These are phyloP conservation scores for Melipona beecheii DNA, from an alignment of 2,888 invertebrate genomes.

Conservation along the genomic window DNA sequence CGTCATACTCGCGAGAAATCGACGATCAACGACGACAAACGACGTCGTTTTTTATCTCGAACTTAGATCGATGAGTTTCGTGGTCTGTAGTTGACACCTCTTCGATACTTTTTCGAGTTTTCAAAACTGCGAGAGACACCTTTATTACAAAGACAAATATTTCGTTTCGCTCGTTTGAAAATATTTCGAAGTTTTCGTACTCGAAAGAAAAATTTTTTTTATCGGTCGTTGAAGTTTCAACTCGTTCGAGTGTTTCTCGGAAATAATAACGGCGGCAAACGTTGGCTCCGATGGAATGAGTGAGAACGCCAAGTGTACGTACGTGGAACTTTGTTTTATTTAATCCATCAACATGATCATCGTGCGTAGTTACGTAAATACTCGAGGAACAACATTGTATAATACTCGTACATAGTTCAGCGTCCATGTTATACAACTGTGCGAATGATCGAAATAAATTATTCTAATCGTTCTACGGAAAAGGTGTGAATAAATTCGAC, in stretches of 20 bases:
- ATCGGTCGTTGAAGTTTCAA: background rate
- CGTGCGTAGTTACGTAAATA: background rate
- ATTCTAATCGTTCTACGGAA: too few relatives aligned
- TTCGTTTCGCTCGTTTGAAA: too few relatives aligned
- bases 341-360: slow-evolving; percentile 23
- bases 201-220: too few relatives aligned
- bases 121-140: too few relatives aligned
- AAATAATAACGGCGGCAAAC: background rate
- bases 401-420: slow-evolving; percentile 10
- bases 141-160: too few relatives aligned
- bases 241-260: background rate
- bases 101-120: too few relatives aligned
- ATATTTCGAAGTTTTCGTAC: too few relatives aligned
- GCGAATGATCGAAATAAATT: too few relatives aligned
- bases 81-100: too few relatives aligned
- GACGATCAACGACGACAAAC: background rate
- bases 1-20: background rate
- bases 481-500: too few relatives aligned
- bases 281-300: slow-evolving; percentile 28
- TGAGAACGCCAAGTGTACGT: slow-evolving; percentile 23
- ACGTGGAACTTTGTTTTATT: slow-evolving; percentile 44
- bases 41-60: too few relatives aligned
- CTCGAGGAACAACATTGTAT: slow-evolving; percentile 2
- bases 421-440: background rate
- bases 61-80: too few relatives aligned